phyloP scores from a whole-genome alignment of 2,113 vertebrate species.

The Nyctereutes procyonoides region DNA sequence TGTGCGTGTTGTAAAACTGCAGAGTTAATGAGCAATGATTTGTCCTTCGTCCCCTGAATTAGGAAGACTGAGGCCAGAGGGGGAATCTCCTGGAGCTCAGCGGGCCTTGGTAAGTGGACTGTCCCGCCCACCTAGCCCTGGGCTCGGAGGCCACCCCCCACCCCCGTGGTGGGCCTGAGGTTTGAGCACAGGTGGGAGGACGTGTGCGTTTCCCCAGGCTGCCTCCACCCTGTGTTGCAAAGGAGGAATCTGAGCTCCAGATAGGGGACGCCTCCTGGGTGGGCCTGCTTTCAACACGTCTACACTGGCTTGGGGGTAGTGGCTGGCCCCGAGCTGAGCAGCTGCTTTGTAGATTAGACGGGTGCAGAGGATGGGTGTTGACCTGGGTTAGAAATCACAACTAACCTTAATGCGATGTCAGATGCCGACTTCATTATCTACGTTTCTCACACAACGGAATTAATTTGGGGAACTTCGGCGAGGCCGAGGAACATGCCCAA shows the following conservation, averaged over 20 bases:
- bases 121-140: background rate
- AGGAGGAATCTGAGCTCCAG: background rate
- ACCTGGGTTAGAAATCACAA: background rate
- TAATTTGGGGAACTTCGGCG: background rate
- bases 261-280: too few species aligned
- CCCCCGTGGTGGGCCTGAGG: fast-evolving
- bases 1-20: fast-evolving
- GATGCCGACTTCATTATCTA: background rate
- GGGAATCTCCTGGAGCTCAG: background rate
- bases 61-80: background rate
- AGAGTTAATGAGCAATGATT: fast-evolving
- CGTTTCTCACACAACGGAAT: background rate
- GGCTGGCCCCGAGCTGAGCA: background rate
- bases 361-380: background rate
- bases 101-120: too few species aligned
- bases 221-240: background rate
- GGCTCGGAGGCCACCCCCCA: fast-evolving
- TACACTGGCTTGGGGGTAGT: fast-evolving
- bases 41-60: background rate
- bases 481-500: background rate
- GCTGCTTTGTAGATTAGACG: too few species aligned
- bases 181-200: background rate
- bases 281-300: background rate
- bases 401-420: background rate
- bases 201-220: fast-evolving